phyloP scores from a whole-genome alignment of 2,888 invertebrate species.

The Drosophila robusta region DNA sequence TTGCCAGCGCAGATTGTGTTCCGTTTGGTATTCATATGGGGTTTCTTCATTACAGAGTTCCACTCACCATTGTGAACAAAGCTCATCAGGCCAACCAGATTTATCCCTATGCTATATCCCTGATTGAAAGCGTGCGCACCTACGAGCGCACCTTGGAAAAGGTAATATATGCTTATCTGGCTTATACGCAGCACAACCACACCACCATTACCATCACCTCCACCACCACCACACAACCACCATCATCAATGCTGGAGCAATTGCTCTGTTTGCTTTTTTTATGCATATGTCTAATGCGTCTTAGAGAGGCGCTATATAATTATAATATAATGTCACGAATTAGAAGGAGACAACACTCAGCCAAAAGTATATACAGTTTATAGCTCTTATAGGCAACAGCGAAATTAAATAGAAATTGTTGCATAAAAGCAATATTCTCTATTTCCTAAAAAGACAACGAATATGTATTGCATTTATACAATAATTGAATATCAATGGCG shows the following conservation, averaged over 20 bases:
- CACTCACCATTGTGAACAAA: conserved; percentile 98
- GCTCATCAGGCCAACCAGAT: conserved; percentile 99
- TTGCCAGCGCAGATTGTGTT: neutral
- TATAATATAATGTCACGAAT: too few species aligned
- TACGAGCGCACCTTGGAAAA: conserved; percentile 99
- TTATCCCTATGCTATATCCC: conserved; percentile 99
- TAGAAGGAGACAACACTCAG: too few species aligned
- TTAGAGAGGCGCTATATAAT: too few species aligned
- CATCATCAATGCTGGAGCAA: conserved; percentile 35
- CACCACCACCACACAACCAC: conserved; percentile 29
- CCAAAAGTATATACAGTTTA: too few species aligned
- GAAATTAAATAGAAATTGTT: too few species aligned
- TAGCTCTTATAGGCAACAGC: too few species aligned
- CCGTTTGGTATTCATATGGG: neutral
- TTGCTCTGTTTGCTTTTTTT: conserved; percentile 34
- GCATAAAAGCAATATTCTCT: too few species aligned
- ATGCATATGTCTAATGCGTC: conserved; percentile 26
- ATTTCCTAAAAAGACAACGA: too few species aligned
- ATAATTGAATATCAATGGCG: too few species aligned
- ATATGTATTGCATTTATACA: too few species aligned
- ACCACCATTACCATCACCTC: conserved; percentile 13
- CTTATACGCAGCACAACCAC: conserved; percentile 17
- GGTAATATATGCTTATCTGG: conserved; percentile 86
- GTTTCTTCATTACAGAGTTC: conserved; percentile 88
- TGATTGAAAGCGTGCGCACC: conserved; percentile 98